Base-by-base conservation (phyloP, 2,113 vertebrate species). In the Mionectes macconnelli region DNA sequence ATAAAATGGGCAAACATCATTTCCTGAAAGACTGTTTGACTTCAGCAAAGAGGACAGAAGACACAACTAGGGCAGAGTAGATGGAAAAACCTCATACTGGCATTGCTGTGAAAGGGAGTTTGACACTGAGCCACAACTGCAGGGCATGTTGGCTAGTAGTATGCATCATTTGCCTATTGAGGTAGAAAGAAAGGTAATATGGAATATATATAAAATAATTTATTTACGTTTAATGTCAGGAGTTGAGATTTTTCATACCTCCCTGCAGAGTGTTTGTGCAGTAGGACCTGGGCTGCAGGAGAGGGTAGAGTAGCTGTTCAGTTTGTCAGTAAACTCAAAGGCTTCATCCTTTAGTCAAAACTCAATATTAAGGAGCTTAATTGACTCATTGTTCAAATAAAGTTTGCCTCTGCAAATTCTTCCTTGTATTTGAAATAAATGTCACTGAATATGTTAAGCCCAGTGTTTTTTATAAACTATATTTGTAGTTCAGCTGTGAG, bases 191-290 rank as follows among this genome's bases (percentile, higher is more conserved):
- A 87, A 57, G 8, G 7, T 8, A 72, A 14, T 64, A 47, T 56
- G 44, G 14, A 75, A 60, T 53, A 14, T 66, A 31, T 63, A 45
- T 37, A 15, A 47, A 75, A 49, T 30, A 19, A 68, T 64, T 72
- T 69, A 16, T 85, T 89, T 77, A 45, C 13, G 9, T 64, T 40
- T 86, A 33, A 33, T 77, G 4, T 47, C 22, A 69, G 25, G 20
- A 69, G 11, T 50, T 89, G 20, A 31, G 53, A 25, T 40, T 75
- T 85, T 92, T 72, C 55, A 66, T 45, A 57, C n/a, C 5, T 77
- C 24, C 7, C 22, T 53, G 9, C 6, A 35, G 12, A 28, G 4
- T 40, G 7, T 60, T 52, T 17, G 22, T 24, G 14, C 0, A 1
- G 12, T 40, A 73, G 31, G 20, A 35, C 22, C 17, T 45, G 33